Evolutionary conservation across 2,113 vertebrate species (phyloP), one percentile per base, ranked within the genome.

Genomic region (Myiagra hebetior): DNA sequence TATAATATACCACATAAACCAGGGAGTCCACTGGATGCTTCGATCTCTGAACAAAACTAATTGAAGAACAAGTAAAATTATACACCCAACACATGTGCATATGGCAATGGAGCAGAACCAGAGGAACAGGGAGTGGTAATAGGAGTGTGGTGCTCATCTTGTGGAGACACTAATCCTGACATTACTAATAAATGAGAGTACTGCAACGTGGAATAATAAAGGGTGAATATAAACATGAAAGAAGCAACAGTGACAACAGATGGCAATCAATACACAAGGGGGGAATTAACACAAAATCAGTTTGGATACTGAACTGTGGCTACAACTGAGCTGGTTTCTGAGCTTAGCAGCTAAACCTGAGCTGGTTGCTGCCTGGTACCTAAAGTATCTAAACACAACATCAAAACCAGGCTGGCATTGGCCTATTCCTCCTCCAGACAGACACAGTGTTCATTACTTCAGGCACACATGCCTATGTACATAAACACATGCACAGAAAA

Each of bases 51-150:
- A 42, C 7, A 83, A 83, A 83, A 73, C 6, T 47, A 49, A 42
- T 7, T 24, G n/a, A 77, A 79, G 53, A 76, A 46, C 0, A 12
- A 42, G 12, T 67, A 35, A 49, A 85, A 55, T 60, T 42, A 35
- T 62, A 50, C 30, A 53, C 13, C 11, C 9, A 53, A 4, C 49
- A 33, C 6, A 18, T 1, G 0, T 30, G 27, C 1, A 2, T 6
- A 0, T 28, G 52, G 46, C 28, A 74, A 10, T 4, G 30, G 16
- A 30, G 26, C 33, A 67, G 72, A 55, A 39, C 30, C 26, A 73
- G 65, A 78, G 8, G 30, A 87, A 20, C 11, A 53, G 55, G 35
- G 30, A 24, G 26, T 24, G 20, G 31, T 10, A 31, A 33, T 5
- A 15, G 18, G 46, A 70, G 30, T 2, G 65, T 7, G 33, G 33